Evolutionary conservation across 2,113 vertebrate genomes (phyloP), one percentile per base, ranked within the genome.

Genomic region (Cichladusa arquata): DNA sequence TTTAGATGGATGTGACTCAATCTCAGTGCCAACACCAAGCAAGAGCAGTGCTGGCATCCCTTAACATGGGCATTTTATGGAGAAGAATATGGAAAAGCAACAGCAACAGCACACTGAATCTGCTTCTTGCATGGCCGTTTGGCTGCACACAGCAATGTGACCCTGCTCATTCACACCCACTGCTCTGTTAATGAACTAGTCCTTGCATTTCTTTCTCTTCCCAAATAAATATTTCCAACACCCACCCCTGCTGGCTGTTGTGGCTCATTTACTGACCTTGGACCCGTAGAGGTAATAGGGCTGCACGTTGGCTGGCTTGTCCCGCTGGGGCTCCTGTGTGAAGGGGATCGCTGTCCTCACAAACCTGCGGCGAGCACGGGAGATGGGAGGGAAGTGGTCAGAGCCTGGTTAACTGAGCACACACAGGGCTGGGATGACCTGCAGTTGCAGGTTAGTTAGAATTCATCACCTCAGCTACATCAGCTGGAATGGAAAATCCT

Each of bases 201-300:
- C 50, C 57, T 54, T 64, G 64, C 36, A 33, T 74, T 95, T 76
- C n/a, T 73, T 76, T 79, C 60, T 62, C 78, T 76, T 80, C 44
- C 44, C 71, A 78, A 91, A 92, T 74, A 86, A 94, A 85, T 56
- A 33, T 26, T 88, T 88, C 31, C 36, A 92, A 31, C 71, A 58
- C 9, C 12, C 70, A 78, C 14, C 28, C 40, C 48, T 67, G 71
- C 66, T 48, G 76, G 80, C 36, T 91, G 72, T 11, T 47, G 44
- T 48, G 60, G 40, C 69, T 96, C 72, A 71, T 78, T 91, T 82
- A 97, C 97, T 94, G 88, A 99, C 99, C 99, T 99, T 99, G 90
- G 99, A 99, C 50, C 99, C 99, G 3, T 99, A 99, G 91, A 99
- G 98, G 98, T 99, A 99, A 97, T 99, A 99, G 26, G 99, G 99